Evolutionary conservation across 2,888 invertebrate genomes (phyloP), one percentile per base, ranked within the genome.

Genomic region (Vesta saturnalis): DNA sequence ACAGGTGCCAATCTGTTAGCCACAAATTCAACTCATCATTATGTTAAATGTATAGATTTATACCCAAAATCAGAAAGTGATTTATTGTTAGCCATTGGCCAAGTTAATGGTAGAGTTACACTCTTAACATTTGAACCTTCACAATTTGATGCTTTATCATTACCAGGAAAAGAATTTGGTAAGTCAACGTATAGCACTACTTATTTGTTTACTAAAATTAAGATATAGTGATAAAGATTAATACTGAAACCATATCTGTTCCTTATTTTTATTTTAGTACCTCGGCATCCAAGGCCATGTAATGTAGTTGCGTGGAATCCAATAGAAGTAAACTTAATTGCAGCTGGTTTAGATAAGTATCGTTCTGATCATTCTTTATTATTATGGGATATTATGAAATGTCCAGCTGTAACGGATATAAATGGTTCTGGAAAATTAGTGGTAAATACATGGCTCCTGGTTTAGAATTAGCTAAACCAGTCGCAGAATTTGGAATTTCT

Each of bases 261-360:
- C n/a, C n/a, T n/a, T n/a, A n/a, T 58, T 30, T 57, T 64, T n/a
- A 49, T 72, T 77, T 81, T 83, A 95, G 96, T 91, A 63, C 93
- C 96, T 0, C 91, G 93, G 61, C 94, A 95, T 82, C 89, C 92
- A 10, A 86, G 97, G 6, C 92, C 93, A 72, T 97, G 97, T 81
- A 94, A 95, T 77, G 90, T 92, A 0, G 88, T 98, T 12, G 89
- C 93, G 23, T 97, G 97, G 96, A 96, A 94, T 83, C 92, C 92
- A 23, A 84, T 88, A 10, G 95, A 97, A 76, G 88, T 89, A 18
- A 92, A 94, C 82, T 86, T 96, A 75, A 84, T 97, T 67, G 95
- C 94, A 0, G 93, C 92, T 62, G 97, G 95, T 0, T 87, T 97
- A 77, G 97, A 97, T 78, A 95, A 94, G 81, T 92, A 95, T 81